These are phyloP conservation scores for Drosophila burlai DNA, from an alignment of 1,140 invertebrate genomes.

Conservation along the genomic window DNA sequence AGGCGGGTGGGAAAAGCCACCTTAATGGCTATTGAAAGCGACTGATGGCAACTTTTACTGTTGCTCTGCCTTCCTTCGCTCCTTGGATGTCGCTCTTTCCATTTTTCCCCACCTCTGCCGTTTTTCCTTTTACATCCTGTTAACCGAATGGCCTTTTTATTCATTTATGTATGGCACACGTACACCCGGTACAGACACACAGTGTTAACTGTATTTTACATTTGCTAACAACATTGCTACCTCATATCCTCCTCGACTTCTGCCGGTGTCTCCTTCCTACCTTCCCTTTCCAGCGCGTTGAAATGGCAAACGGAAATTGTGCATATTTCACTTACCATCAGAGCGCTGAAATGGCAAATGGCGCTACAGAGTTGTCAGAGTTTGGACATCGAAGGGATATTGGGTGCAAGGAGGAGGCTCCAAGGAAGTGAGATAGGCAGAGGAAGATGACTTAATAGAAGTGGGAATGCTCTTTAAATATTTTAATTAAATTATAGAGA, in stretches of 20 bases:
- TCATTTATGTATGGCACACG: constrained; percentile 55
- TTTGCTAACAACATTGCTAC: constrained; percentile 54
- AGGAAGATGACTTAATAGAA: neutral
- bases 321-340: constrained; percentile 79
- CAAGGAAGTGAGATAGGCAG: constrained; percentile 3
- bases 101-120: neutral
- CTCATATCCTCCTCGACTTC: constrained; percentile 34
- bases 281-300: neutral
- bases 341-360: constrained; percentile 70
- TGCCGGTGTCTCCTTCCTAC: neutral
- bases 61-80: constrained; percentile 24
- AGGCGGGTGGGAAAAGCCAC: constrained; percentile 13
- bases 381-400: constrained; percentile 16
- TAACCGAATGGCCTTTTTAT: constrained; percentile 57
- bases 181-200: constrained; percentile 23
- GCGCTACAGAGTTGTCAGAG: constrained; percentile 38
- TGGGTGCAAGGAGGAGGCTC: constrained; percentile 4
- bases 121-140: constrained; percentile 48
- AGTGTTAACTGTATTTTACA: constrained; percentile 64
- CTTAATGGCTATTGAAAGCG: constrained; percentile 64
- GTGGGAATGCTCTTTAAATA: neutral
- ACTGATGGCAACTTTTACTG: constrained; percentile 52
- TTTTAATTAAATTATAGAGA: neutral
- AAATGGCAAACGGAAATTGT: constrained; percentile 69
- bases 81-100: neutral